A percentile compares a stretch with the other conserved stretches of the same genome.
These are phyloP conservation scores for Oriolus oriolus DNA, from an alignment of 2,113 vertebrate species.

Conservation along the genomic window DNA sequence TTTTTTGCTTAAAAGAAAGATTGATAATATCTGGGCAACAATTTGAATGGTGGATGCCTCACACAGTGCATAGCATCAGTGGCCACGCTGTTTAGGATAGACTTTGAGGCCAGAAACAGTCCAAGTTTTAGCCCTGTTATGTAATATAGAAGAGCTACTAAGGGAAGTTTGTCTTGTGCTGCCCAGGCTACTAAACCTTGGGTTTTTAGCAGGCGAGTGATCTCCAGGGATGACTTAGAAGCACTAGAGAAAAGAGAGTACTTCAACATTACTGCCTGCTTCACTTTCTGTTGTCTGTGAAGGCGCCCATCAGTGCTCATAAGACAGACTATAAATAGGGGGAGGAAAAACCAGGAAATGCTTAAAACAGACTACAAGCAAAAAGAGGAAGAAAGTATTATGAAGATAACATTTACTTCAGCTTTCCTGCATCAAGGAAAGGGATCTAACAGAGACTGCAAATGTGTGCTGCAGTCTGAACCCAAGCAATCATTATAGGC, in stretches of 20 bases:
- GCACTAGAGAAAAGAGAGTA: neutral
- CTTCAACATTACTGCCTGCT: neutral
- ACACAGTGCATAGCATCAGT: too few species aligned
- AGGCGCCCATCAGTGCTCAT: neutral
- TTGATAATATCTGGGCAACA: too few species aligned
- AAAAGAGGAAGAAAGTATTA: neutral
- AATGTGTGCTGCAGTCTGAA: neutral
- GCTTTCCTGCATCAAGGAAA: neutral
- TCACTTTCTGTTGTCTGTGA: neutral
- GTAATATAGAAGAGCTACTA: neutral
- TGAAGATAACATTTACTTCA: neutral
- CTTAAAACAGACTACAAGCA: neutral
- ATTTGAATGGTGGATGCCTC: neutral
- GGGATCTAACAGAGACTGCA: neutral
- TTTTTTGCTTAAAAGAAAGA: neutral
- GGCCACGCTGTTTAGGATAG: neutral
- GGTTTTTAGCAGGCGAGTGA: neutral
- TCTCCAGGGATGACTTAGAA: neutral
- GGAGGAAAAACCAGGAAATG: neutral
- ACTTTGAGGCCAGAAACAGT: neutral
- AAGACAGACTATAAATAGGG: neutral
- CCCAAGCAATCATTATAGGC: neutral
- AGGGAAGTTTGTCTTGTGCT: neutral
- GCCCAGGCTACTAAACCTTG: neutral
- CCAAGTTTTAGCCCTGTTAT: neutral